phyloP scores from a whole-genome alignment of 2,113 vertebrate species.

The Eretmochelys imbricata region DNA sequence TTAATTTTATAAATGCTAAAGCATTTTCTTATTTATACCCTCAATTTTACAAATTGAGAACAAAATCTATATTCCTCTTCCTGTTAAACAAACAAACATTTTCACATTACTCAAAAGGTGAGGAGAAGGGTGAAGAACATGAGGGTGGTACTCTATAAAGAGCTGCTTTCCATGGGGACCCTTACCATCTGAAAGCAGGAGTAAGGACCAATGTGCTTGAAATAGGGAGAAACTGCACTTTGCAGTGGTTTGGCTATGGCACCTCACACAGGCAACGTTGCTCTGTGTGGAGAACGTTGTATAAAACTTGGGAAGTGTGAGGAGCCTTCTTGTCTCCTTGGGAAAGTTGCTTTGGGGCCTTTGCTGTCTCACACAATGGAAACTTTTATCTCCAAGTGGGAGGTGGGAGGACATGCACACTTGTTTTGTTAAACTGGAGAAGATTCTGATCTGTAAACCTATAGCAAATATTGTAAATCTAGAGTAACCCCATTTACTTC shows the following conservation, averaged over 20 bases:
- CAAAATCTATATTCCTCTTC: slow-evolving; percentile 43
- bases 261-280: not conserved
- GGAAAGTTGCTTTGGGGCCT: not conserved
- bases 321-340: not conserved
- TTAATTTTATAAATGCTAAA: slow-evolving; percentile 28
- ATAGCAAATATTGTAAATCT: slow-evolving; percentile 27
- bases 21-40: slow-evolving; percentile 45
- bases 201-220: not conserved
- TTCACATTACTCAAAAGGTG: not conserved
- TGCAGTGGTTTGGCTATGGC: not conserved
- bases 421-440: slow-evolving; percentile 9
- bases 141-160: not conserved
- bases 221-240: not conserved
- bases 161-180: slow-evolving; percentile 1
- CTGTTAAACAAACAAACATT: not conserved
- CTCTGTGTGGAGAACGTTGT: not conserved
- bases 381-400: not conserved
- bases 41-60: not conserved
- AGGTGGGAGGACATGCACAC: not conserved
- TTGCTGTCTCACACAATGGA: not conserved
- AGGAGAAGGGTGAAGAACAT: not conserved
- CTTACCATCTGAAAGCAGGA: not conserved
- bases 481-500: slow-evolving; percentile 41
- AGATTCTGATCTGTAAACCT: slow-evolving; percentile 38
- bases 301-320: not conserved